Evolutionary conservation across 2,888 invertebrate species (phyloP), one percentile per base, ranked within the genome.

Genomic region (Xestia sexstrigata): DNA sequence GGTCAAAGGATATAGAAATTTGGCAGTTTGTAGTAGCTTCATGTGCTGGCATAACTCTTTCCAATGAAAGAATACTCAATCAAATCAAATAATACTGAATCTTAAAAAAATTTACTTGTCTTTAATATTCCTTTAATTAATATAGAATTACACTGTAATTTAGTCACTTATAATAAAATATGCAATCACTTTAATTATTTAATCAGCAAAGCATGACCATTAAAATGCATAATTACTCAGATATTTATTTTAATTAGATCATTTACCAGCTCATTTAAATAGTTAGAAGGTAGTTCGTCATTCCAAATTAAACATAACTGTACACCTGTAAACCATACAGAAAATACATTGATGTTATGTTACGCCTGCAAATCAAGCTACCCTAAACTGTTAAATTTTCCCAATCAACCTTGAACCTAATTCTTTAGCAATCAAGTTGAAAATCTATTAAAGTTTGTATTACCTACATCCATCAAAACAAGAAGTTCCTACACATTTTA

Each of bases 401-500:
- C 42, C 42, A 42, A 42, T 42, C 0, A 42, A 42, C 42, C 42
- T 42, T 42, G 42, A 42, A 42, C 9, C 42, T 42, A 42, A 11
- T 42, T 1, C 11, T 42, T 42, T 11, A 11, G 42, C 42, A 1
- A 42, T 42, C 9, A 11, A 42, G 42, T 42, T 9, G 42, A 42
- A 42, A 42, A 42, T 42, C 42, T 11, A 42, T 42, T 42, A 42
- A 42, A 42, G 11, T 39, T 7, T 39, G 39, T 1, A 39, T 39
- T 23, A n/a, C n/a, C n/a, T n/a, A 23, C 6, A 63, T 23, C n/a
- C 13, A 63, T 39, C 13, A 2, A 58, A 58, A 8, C 30, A 71
- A 79, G 6, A 49, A 66, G 30, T 78, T 42, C n/a, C 13, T 45
- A 60, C 7, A 49, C 30, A 68, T 26, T 70, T n/a, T 23, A 26